Evolutionary conservation across 2,888 invertebrate genomes (phyloP).

Genomic region (Gastrophysa polygoni): DNA sequence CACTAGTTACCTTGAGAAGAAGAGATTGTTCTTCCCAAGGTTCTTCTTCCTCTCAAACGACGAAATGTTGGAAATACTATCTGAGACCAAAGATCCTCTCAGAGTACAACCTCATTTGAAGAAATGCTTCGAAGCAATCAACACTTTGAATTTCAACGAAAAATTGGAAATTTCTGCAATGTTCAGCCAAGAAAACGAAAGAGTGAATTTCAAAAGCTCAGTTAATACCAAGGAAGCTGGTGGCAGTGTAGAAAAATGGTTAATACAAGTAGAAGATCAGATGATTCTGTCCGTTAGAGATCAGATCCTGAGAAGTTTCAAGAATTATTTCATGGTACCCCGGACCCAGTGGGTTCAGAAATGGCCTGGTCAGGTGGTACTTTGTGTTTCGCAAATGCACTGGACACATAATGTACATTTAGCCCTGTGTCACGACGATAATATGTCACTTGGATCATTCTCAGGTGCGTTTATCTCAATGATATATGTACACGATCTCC

Average conservation of each 20-base stretch:
- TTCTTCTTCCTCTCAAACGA: slow-evolving; percentile 92
- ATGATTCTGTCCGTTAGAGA: slow-evolving; percentile 77
- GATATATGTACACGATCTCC: no score
- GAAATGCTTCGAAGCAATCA: slow-evolving; percentile 88
- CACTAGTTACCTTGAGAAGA: slow-evolving; percentile 82
- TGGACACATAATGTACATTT: slow-evolving; percentile 83
- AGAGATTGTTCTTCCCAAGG: slow-evolving; percentile 80
- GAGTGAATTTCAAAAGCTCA: slow-evolving; percentile 59
- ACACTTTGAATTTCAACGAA: slow-evolving; percentile 73
- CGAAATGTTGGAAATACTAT: slow-evolving; percentile 88
- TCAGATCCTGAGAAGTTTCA: slow-evolving; percentile 70
- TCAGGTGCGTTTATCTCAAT: slow-evolving; percentile 50
- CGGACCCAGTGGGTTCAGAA: slow-evolving; percentile 69
- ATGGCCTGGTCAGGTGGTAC: slow-evolving; percentile 69
- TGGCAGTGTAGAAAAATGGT: slow-evolving; percentile 88
- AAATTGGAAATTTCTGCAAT: slow-evolving; percentile 76
- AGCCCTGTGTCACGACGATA: slow-evolving; percentile 65
- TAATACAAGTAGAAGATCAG: slow-evolving; percentile 76
- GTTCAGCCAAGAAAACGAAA: slow-evolving; percentile 79
- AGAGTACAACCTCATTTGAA: slow-evolving; percentile 85
- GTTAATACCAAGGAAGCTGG: slow-evolving; percentile 64
- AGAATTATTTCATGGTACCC: slow-evolving; percentile 64
- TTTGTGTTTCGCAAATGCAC: slow-evolving; percentile 80
- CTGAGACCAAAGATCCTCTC: slow-evolving; percentile 85
- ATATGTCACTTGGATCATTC: slow-evolving; percentile 60